These are phyloP conservation scores for Dicaeum eximium DNA, from an alignment of 2,113 vertebrate genomes.

Conservation along the genomic window DNA sequence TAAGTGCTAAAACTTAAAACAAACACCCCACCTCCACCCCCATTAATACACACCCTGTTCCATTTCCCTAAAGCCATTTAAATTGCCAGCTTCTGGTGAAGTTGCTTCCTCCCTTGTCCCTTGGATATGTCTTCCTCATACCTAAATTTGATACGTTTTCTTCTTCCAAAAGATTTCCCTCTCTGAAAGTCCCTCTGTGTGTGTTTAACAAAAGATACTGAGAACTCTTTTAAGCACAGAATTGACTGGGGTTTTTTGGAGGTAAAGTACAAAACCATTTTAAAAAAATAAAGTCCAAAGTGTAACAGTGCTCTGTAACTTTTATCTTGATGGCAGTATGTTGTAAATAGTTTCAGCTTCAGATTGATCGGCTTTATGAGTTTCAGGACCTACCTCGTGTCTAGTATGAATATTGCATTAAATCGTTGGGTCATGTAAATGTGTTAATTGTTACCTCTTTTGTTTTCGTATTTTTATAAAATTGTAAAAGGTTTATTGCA, in stretches of 20 bases:
- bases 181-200: background rate
- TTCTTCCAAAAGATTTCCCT: background rate
- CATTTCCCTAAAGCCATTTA: constrained; percentile 9
- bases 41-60: constrained; percentile 11
- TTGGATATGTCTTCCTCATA: constrained; percentile 52
- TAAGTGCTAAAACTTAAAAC: constrained; percentile 16
- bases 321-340: constrained; percentile 67
- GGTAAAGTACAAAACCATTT: constrained; percentile 56
- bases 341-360: constrained; percentile 61
- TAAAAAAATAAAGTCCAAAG: constrained; percentile 64
- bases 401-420: background rate
- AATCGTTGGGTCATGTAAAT: background rate
- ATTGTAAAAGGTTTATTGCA: background rate
- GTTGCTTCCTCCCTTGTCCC: background rate
- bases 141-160: background rate
- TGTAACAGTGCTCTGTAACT: constrained; percentile 48
- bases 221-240: background rate
- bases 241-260: constrained; percentile 33
- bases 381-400: background rate
- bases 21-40: background rate
- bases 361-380: constrained; percentile 69
- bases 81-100: background rate
- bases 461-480: background rate
- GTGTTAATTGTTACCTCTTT: background rate
- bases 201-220: constrained; percentile 8